A percentile compares a stretch with the other conserved stretches of the same genome.
phyloP scores from a whole-genome alignment of 2,888 invertebrate genomes.

The Diloba caeruleocephala region DNA sequence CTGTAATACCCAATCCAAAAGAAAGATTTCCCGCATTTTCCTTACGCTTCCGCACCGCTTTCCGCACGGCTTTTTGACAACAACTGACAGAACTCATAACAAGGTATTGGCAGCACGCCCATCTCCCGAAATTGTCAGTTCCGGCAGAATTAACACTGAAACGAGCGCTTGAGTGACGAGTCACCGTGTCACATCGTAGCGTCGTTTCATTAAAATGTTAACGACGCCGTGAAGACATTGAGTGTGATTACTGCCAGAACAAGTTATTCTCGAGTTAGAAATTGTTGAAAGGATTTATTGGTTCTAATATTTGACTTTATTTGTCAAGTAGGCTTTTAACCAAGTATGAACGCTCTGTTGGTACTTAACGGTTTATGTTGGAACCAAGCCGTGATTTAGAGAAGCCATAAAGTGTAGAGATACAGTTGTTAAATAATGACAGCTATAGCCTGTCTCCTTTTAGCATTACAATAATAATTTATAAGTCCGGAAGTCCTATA shows the following conservation, averaged over 20 bases:
- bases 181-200: conserved; percentile 11
- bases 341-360: neutral
- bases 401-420: conserved; percentile 28
- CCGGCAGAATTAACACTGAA: conserved; percentile 29
- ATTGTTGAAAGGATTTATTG: conserved; percentile 41
- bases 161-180: conserved; percentile 22
- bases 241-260: conserved; percentile 36
- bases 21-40: conserved; percentile 2
- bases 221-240: conserved; percentile 30
- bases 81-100: conserved; percentile 43
- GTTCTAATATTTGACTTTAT: conserved; percentile 20
- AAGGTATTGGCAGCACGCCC: conserved; percentile 44
- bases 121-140: conserved; percentile 40
- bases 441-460: too few relatives aligned
- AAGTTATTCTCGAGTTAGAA: conserved; percentile 5
- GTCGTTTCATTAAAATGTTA: conserved; percentile 50
- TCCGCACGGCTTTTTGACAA: conserved; percentile 29
- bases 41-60: too few relatives aligned
- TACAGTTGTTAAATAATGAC: conserved; percentile 12
- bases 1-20: neutral
- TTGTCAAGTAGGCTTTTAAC: conserved; percentile 6
- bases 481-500: too few relatives aligned
- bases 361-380: too few relatives aligned
- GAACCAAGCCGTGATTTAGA: conserved; percentile 3
- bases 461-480: too few relatives aligned